phyloP scores from a whole-genome alignment of 2,888 invertebrate species.

The Acholoe squamosa region DNA sequence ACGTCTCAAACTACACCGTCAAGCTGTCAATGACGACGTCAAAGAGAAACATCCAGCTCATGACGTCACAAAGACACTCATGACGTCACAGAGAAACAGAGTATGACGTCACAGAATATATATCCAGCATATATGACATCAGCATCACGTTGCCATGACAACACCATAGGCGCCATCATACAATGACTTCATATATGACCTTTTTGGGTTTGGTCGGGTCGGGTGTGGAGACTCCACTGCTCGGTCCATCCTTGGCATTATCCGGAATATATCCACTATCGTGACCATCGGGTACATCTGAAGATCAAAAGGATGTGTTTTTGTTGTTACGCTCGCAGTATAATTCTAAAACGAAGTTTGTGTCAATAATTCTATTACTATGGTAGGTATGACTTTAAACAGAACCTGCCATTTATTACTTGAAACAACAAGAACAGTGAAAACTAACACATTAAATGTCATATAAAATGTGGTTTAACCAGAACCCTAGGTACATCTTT shows the following conservation, averaged over 20 bases:
- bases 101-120: not conserved
- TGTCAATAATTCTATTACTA: too few relatives aligned
- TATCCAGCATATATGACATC: not conserved
- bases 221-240: constrained; percentile 73
- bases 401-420: too few relatives aligned
- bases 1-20: too few relatives aligned
- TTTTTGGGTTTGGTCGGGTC: constrained; percentile 80
- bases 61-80: not conserved
- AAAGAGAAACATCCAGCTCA: not conserved
- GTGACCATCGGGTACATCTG: constrained; percentile 50
- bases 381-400: too few relatives aligned
- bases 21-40: too few relatives aligned
- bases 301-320: not conserved
- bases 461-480: too few relatives aligned
- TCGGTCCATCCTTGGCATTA: constrained; percentile 30
- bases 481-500: too few relatives aligned
- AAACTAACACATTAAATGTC: too few relatives aligned
- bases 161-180: constrained; percentile 70
- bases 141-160: not conserved
- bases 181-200: constrained; percentile 82
- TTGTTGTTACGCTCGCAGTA: too few relatives aligned
- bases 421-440: too few relatives aligned
- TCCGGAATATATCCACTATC: constrained; percentile 53
- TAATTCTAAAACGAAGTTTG: too few relatives aligned
- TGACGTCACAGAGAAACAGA: not conserved